Base-by-base conservation (phyloP, 2,797 vertebrate species). In the Spizella passerina region DNA sequence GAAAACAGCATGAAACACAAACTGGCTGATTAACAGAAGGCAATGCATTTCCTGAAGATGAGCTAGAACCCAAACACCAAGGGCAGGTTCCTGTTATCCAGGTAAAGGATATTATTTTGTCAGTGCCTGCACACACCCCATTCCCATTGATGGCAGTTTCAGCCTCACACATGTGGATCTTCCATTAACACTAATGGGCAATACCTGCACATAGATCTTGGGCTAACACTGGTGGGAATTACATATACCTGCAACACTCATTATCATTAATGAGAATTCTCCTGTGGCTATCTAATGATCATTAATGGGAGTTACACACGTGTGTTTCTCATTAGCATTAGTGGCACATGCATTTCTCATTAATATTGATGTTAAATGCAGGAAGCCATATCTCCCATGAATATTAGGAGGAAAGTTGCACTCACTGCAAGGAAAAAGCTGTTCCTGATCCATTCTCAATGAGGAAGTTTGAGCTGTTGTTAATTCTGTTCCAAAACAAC, bases 191-290 rank as follows among this genome's bases (percentile, higher is more conserved):
- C 78, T 93, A 94, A 88, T 82, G 59, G 83, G 69, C 77, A 56
- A 15, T 65, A 73, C 66, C 63, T 8, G 7, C 78, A 80, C 89
- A 55, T n/a, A 39, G 60, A 77, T 72, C 52, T 70, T 13, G 23
- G 49, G 29, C 49, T 78, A 89, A 83, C 64, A 57, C 70, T 79
- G 82, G 14, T 72, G 65, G 92, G 72, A 94, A 56, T 72, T 65
- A n/a, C 55, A 8, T 69, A 12, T 38, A 73, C 4, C 2, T 87
- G 82, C 76, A 92, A 47, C 6, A 0, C 61, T 96, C 90, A 81
- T 96, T 95, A 95, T 50, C 88, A 86, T 91, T 95, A 92, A 94
- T 78, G 84, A 95, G 82, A 13, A n/a, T 56, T 93, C 92, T 93
- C 82, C 81, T 85, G 86, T 91, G 90, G 79, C 27, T 93, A 27